Evolutionary conservation across 2,888 invertebrate genomes (phyloP).

Genomic region (Ophioninae sp.): DNA sequence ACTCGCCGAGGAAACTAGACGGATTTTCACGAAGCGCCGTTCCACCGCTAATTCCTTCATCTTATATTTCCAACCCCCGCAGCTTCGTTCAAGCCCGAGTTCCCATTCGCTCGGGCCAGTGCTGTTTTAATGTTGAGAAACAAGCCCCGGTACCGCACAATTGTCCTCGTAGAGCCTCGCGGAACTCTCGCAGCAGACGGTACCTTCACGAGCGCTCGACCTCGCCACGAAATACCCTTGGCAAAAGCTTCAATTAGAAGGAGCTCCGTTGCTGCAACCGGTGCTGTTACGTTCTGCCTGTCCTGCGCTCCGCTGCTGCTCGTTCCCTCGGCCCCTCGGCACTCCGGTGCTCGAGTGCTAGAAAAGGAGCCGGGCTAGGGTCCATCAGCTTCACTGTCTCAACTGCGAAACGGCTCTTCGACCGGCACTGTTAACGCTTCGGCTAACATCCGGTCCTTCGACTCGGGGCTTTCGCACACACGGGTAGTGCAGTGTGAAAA

Average conservation of each 20-base stretch:
- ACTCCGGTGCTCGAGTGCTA: constrained; percentile 21
- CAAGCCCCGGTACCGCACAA: constrained; percentile 26
- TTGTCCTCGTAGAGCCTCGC: constrained; percentile 38
- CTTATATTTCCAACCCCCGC: constrained; percentile 53
- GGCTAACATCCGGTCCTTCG: constrained; percentile 21
- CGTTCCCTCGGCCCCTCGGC: constrained; percentile 11
- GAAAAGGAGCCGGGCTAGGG: neutral
- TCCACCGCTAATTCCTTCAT: constrained; percentile 58
- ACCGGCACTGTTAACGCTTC: constrained; percentile 31
- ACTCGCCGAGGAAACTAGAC: constrained; percentile 64
- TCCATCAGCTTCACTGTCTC: neutral
- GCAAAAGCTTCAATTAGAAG: constrained; percentile 61
- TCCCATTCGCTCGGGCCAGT: constrained; percentile 23
- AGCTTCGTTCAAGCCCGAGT: constrained; percentile 40
- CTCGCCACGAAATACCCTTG: constrained; percentile 57
- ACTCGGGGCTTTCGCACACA: constrained; percentile 15
- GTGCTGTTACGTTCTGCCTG: constrained; percentile 10
- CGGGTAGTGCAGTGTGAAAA: too few species aligned
- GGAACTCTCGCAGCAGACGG: constrained; percentile 49
- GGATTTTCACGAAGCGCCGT: constrained; percentile 64
- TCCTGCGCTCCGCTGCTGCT: constrained; percentile 29
- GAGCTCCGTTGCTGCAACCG: constrained; percentile 26
- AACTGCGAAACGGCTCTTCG: constrained; percentile 33
- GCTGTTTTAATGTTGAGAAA: constrained; percentile 48
- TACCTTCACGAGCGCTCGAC: constrained; percentile 36